Evolutionary conservation across 2,113 vertebrate genomes (phyloP), one percentile per base, ranked within the genome.

Genomic region (Pseudorasbora parva): DNA sequence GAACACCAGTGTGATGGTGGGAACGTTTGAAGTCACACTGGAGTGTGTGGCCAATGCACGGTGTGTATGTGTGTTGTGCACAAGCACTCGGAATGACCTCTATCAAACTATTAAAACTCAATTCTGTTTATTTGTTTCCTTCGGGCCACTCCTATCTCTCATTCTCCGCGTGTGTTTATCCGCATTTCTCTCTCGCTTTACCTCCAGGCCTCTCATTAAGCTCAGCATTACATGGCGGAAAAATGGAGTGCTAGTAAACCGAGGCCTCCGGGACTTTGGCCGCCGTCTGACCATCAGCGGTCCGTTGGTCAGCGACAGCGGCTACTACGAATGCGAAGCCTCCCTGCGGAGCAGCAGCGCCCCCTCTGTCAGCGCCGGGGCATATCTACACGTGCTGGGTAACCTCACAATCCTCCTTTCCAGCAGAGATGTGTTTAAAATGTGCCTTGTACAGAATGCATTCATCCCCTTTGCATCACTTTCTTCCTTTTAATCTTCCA

Each of bases 41-140:
- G 97, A 99, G 89, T 99, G 98, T 0, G 96, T 99, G 72, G 98
- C 98, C 90, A 99, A 99, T 0, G 97, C 98, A 87, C 97, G 98
- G 98, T 93, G 66, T 91, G 93, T 73, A 60, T 59, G 15, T 66
- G 27, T 45, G 19, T 81, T 49, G n/a, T 23, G 41, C 12, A 45
- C 17, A 21, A 81, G 68, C 51, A 73, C 56, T 49, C 59, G 25
- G 33, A 75, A 54, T 81, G 62, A 81, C 78, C 78, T 81, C 78
- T 33, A 69, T 69, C 78, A 69, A 69, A 81, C 62, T 81, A 56
- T 81, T 81, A 69, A 81, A 81, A 56, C 78, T 33, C 78, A 47
- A 76, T 83, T 47, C n/a, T 27, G n/a, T 41, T 82, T 76, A 33
- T 66, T 76, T 71, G 47, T 37, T 72, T 59, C 72, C 80, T 82